These are phyloP conservation scores for Erebia ligea DNA, from an alignment of 2,888 invertebrate genomes.

Conservation along the genomic window DNA sequence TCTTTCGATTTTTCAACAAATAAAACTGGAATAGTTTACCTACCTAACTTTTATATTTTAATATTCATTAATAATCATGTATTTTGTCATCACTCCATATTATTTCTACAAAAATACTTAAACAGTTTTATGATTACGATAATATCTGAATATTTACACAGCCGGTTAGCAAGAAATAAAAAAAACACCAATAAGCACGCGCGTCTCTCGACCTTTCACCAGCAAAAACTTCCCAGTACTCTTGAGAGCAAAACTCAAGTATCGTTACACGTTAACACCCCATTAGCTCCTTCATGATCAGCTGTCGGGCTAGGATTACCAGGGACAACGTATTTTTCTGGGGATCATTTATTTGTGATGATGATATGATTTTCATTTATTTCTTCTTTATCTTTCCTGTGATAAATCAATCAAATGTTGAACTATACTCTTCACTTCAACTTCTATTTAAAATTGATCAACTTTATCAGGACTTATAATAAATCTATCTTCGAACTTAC, in stretches of 20 bases:
- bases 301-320: constrained; percentile 28
- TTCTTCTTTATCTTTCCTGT: no score
- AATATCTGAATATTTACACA: constrained; percentile 26
- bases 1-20: no score
- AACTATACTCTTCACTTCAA: no score
- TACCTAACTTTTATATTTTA: background rate
- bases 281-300: constrained; percentile 38
- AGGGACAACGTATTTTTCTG: background rate
- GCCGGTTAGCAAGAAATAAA: constrained; percentile 12
- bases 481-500: no score
- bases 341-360: background rate
- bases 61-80: no score
- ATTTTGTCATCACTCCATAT: no score
- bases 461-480: no score
- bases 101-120: no score
- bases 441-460: no score
- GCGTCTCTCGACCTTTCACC: constrained; percentile 26
- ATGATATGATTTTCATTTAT: no score
- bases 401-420: no score
- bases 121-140: background rate
- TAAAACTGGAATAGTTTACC: background rate
- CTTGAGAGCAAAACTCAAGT: constrained; percentile 26
- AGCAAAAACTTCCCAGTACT: constrained; percentile 22
- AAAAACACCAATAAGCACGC: constrained; percentile 25
- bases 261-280: constrained; percentile 41